These are phyloP conservation scores for Tragulus kanchil DNA, from an alignment of 2,113 vertebrate genomes.

Conservation along the genomic window DNA sequence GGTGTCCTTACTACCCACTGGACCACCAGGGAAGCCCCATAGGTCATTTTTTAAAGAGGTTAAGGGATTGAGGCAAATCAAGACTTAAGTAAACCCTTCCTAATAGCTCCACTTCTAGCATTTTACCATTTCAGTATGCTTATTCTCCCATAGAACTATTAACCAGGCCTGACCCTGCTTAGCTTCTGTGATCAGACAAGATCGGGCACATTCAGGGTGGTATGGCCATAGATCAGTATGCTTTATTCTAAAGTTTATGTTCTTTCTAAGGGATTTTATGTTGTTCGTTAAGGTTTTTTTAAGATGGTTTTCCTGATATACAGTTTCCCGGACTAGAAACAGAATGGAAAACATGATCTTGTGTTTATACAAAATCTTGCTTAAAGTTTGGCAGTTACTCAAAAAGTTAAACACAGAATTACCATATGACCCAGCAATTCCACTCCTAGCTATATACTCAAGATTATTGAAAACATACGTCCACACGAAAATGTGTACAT, in stretches of 20 bases:
- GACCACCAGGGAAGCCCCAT: neutral
- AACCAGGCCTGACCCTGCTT: no score
- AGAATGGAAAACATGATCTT: slow-evolving; percentile 76
- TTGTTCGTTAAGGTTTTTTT: slow-evolving; percentile 42
- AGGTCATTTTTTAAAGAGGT: slow-evolving; percentile 15
- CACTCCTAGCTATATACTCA: neutral
- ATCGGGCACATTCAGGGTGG: no score
- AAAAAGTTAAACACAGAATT: slow-evolving; percentile 72
- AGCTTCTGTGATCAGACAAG: no score
- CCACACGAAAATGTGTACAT: neutral
- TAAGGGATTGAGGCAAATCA: neutral
- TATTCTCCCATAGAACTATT: neutral
- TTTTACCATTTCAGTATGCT: slow-evolving; percentile 43
- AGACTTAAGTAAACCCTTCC: slow-evolving; percentile 4
- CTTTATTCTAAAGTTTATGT: slow-evolving; percentile 52
- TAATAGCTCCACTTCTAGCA: neutral
- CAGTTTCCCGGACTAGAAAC: slow-evolving; percentile 60
- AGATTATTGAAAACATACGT: slow-evolving; percentile 69
- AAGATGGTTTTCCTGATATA: slow-evolving; percentile 63
- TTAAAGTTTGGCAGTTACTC: slow-evolving; percentile 70
- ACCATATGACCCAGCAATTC: slow-evolving; percentile 54
- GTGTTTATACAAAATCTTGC: slow-evolving; percentile 73
- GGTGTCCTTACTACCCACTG: no score
- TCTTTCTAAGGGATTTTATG: slow-evolving; percentile 40
- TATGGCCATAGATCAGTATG: neutral